Conservation (phyloP, 2,888 invertebrate species). For the Tipula helvola region DNA sequence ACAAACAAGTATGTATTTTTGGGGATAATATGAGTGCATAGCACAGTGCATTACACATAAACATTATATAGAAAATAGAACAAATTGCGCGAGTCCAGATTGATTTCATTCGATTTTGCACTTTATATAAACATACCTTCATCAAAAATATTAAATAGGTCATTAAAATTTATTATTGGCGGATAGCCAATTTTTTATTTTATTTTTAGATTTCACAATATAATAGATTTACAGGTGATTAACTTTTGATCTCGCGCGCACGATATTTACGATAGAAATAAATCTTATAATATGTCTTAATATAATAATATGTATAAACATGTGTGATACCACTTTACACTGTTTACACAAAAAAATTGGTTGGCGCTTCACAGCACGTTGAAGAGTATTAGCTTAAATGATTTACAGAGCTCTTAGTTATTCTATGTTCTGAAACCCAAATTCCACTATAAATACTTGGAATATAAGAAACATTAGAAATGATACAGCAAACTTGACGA, state of each 20-base stretch:
- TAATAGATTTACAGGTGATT: neutral
- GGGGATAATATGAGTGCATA: neutral
- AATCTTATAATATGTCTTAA: no score
- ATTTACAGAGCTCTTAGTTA: no score
- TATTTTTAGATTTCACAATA: neutral
- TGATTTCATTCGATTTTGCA: neutral
- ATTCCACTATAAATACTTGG: no score
- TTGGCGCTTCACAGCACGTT: no score
- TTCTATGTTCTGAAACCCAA: no score
- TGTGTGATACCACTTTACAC: neutral
- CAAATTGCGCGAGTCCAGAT: neutral
- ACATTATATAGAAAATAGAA: neutral
- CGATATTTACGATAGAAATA: neutral
- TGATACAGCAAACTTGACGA: no score
- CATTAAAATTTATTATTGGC: neutral
- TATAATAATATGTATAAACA: neutral
- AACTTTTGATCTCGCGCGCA: neutral
- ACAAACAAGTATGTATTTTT: neutral
- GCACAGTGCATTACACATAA: neutral
- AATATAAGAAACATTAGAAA: no score
- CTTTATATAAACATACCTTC: neutral
- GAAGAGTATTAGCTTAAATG: no score
- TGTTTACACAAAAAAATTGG: neutral
- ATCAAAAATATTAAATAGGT: neutral
- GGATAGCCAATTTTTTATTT: neutral